Evolutionary conservation across 2,888 invertebrate genomes (phyloP).

Genomic region (Strigamia transsilvanica): DNA sequence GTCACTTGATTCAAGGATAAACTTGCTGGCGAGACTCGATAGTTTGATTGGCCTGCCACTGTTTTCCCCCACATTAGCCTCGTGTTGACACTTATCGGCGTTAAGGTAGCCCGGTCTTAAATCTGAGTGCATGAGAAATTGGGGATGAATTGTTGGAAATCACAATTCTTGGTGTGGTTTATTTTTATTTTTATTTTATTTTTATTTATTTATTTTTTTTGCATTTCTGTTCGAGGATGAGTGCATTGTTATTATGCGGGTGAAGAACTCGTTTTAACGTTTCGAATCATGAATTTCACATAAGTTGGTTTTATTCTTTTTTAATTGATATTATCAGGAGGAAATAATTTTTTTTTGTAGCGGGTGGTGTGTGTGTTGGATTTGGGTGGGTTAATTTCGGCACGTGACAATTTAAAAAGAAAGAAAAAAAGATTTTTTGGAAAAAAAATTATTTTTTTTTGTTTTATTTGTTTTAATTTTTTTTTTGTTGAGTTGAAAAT

Average conservation of each 20-base stretch:
- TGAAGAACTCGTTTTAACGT: conserved; percentile 35
- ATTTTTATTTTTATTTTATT: neutral
- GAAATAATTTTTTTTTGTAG: neutral
- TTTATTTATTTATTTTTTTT: neutral
- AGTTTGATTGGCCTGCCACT: neutral
- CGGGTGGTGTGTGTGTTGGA: neutral
- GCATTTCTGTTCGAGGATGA: neutral
- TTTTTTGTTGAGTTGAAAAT: neutral
- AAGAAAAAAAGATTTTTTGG: too few species aligned
- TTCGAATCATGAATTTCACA: neutral
- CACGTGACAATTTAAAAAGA: neutral
- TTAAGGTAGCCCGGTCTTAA: conserved; percentile 13
- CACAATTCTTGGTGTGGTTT: neutral
- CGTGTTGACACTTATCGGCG: neutral
- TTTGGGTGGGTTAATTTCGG: neutral
- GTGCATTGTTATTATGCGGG: conserved; percentile 32
- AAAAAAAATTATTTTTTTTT: neutral
- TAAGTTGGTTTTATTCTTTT: neutral
- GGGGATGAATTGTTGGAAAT: neutral
- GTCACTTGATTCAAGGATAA: conserved; percentile 37
- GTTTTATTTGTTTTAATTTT: neutral
- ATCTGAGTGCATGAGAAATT: neutral
- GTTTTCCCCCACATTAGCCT: neutral
- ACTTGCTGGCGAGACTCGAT: conserved; percentile 1
- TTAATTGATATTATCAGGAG: too few species aligned